These are phyloP conservation scores for Eulithis testata DNA, from an alignment of 2,888 invertebrate species.

Conservation along the genomic window DNA sequence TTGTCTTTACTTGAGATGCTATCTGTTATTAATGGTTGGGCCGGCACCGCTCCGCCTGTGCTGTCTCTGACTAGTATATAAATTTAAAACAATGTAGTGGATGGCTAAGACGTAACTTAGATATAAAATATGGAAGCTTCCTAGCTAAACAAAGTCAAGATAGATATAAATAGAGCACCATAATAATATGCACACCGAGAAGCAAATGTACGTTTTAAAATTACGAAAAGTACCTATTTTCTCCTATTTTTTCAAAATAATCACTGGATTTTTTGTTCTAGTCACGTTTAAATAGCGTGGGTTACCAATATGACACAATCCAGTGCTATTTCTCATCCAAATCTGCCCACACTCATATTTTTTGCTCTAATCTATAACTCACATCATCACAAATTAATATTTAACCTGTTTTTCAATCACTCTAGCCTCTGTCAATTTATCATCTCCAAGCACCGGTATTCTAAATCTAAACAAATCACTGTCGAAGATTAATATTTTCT, in stretches of 20 bases:
- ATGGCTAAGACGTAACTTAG: slow-evolving; percentile 42
- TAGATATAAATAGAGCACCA: not conserved
- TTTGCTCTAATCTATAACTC: not conserved
- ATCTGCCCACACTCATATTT: slow-evolving; percentile 16
- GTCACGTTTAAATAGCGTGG: too few species aligned
- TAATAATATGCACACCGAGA: not conserved
- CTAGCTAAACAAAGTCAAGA: slow-evolving; percentile 13
- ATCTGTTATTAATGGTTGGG: slow-evolving; percentile 62
- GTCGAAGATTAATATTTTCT: slow-evolving; percentile 13
- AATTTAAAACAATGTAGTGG: slow-evolving; percentile 22
- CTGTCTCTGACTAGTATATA: slow-evolving; percentile 47
- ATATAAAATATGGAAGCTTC: slow-evolving; percentile 23
- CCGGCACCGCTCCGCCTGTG: slow-evolving; percentile 47
- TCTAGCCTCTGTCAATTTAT: slow-evolving; percentile 5
- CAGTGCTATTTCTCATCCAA: slow-evolving; percentile 2
- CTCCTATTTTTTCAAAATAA: too few species aligned
- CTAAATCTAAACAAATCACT: too few species aligned
- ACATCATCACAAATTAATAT: not conserved
- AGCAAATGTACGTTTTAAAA: not conserved
- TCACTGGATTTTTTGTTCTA: too few species aligned
- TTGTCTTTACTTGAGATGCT: slow-evolving; percentile 44
- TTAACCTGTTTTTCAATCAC: slow-evolving; percentile 7
- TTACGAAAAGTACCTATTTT: too few species aligned
- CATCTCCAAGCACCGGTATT: slow-evolving; percentile 1
- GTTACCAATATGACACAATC: slow-evolving; percentile 4